phyloP scores from a whole-genome alignment of 2,888 invertebrate genomes.

The Nomada ferruginata region DNA sequence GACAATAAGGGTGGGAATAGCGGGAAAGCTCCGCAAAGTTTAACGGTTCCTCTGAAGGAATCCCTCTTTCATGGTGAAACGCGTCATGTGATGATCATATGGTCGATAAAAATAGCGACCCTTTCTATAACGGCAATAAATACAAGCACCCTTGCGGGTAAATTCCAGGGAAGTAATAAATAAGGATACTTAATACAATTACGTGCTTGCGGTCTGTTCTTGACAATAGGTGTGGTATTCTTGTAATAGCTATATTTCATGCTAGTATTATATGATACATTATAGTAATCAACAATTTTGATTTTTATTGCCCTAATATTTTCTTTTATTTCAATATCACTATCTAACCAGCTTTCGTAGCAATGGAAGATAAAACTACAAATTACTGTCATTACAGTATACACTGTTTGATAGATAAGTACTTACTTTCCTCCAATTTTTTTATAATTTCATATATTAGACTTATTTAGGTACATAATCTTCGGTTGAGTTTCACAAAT shows the following conservation, averaged over 20 bases:
- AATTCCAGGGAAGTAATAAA: slow-evolving; percentile 73
- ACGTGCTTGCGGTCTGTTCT: slow-evolving; percentile 66
- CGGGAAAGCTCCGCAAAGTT: slow-evolving; percentile 30
- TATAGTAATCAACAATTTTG: too few species aligned
- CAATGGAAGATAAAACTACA: too few species aligned
- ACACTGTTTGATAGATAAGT: too few species aligned
- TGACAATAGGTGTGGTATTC: slow-evolving; percentile 61
- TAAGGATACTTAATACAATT: slow-evolving; percentile 75
- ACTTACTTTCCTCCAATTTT: neutral
- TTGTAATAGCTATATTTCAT: slow-evolving; percentile 22
- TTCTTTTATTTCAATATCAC: too few species aligned
- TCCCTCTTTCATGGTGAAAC: slow-evolving; percentile 63
- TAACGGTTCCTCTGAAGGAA: slow-evolving; percentile 38
- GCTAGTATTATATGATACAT: neutral
- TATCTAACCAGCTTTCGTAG: too few species aligned
- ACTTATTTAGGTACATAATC: neutral
- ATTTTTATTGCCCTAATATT: too few species aligned
- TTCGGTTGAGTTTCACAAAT: too few species aligned
- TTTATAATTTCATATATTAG: neutral
- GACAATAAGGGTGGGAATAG: slow-evolving; percentile 12
- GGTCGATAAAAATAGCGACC: slow-evolving; percentile 76
- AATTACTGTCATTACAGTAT: too few species aligned
- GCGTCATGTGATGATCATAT: slow-evolving; percentile 71
- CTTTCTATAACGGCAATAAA: slow-evolving; percentile 72
- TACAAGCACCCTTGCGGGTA: slow-evolving; percentile 63